Evolutionary conservation across 2,797 vertebrate species (phyloP), one percentile per base, ranked within the genome.

Genomic region (Helarctos malayanus): DNA sequence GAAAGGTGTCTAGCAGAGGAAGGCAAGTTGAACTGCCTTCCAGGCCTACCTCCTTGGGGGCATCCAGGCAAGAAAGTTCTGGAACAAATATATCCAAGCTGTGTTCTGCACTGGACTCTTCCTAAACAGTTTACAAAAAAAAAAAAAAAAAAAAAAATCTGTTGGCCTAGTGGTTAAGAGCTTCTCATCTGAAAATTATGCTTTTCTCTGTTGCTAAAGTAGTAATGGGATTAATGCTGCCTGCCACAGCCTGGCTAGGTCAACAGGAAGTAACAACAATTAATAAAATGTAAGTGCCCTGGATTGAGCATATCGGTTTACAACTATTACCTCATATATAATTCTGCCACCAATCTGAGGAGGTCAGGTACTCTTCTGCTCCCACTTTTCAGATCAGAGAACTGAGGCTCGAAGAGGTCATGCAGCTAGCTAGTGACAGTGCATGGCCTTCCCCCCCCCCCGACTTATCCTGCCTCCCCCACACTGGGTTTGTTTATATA

Each of bases 301-400:
- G 23, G 32, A 57, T 49, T 52, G 69, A 89, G 27, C 76, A 23
- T 18, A 29, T 75, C 18, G 5, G 10, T 73, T 94, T 89, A n/a
- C 76, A 59, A 54, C 38, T 32, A 18, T 91, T 82, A 79, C 23
- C 38, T 95, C 79, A 68, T 63, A 68, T 63, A 27, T 91, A 71
- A 45, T 76, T 81, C 56, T 84, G 23, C 45, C 52, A 61, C 35
- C 11, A 81, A 49, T 82, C 71, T 21, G 32, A 68, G 68, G 45
- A 65, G 23, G 1, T 80, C 18, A 71, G 41, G 29, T 65, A 25
- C 23, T 23, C 0, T 41, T 41, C 4, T 38, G 59, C 5, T 32
- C 52, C 65, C 76, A 69, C 68, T 80, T 89, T 87, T 81, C 83
- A 87, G 73, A 54, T 92, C 13, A 69, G 35, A 93, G 96, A 84